Evolutionary conservation across 2,113 vertebrate species (phyloP), one percentile per base, ranked within the genome.

Genomic region (Mystacornis crossleyi): DNA sequence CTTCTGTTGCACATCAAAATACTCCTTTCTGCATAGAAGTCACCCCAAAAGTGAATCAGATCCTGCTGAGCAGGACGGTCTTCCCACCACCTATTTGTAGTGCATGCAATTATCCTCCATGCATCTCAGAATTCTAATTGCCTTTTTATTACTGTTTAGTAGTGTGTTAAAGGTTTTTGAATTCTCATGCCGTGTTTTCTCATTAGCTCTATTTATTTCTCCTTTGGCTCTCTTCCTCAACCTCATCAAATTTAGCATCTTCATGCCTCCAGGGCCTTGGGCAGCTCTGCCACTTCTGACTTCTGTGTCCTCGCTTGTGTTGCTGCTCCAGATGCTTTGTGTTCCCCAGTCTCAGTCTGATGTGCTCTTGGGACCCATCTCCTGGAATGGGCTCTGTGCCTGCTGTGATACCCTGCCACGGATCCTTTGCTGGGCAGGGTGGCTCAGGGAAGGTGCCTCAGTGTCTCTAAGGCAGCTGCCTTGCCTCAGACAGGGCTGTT

Each of bases 131-230:
- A 95, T 86, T 95, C 92, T 96, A 96, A 97, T 97, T 97, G 95
- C 93, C 94, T 96, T 97, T 97, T 97, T 97, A 97, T 97, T 97
- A 94, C 92, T 94, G 77, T 97, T 96, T 94, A 95, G 97, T 80
- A 96, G 48, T 34, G 90, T 96, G 96, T 94, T 96, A 97, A 96
- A 95, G 93, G 89, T 71, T 96, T 97, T 87, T 81, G 92, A 90
- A 93, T 93, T 70, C 84, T 95, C 91, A 58, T 88, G 95, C 89
- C 94, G 96, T 95, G 93, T 96, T 94, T 93, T 96, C 93, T 96
- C 94, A 95, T 96, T 95, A 96, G 89, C 69, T 93, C 75, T 94
- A 90, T 96, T 96, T 95, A 95, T 94, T 93, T 75, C 70, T 96
- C 79, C 86, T 96, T 92, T 96, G 95, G 94, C 95, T 96, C 80